Percentiles rank a stretch among this genome's conserved stretches.
Evolutionary conservation across 2,113 vertebrate genomes (phyloP).

Genomic region (Antechinus flavipes): DNA sequence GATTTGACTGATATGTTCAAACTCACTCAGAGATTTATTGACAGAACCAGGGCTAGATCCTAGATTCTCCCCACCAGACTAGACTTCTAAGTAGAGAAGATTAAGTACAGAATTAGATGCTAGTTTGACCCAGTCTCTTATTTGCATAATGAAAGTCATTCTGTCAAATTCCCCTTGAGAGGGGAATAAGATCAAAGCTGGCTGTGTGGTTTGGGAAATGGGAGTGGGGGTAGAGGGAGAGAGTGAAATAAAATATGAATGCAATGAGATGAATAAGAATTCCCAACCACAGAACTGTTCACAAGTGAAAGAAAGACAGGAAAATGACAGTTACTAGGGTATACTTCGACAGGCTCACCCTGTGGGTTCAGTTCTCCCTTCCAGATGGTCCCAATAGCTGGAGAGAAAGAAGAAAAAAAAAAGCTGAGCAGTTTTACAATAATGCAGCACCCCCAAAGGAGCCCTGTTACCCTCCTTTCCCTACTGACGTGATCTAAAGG

Average conservation of each 20-base stretch:
- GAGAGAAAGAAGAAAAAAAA: slow-evolving; percentile 23
- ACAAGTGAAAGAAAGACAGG: slow-evolving; percentile 25
- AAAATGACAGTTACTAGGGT: neutral
- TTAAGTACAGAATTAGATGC: slow-evolving; percentile 56
- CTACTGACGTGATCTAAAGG: neutral
- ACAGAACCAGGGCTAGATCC: neutral
- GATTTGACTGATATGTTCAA: neutral
- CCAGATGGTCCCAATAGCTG: slow-evolving; percentile 55
- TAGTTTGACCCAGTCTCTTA: slow-evolving; percentile 40
- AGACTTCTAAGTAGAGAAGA: slow-evolving; percentile 45
- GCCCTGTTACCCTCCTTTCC: neutral
- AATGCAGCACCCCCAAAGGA: slow-evolving; percentile 21
- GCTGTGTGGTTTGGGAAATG: slow-evolving; percentile 27
- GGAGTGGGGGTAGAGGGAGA: neutral
- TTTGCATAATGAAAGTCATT: slow-evolving; percentile 74
- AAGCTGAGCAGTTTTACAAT: neutral
- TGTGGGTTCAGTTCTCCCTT: slow-evolving; percentile 33
- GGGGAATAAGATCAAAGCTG: slow-evolving; percentile 69
- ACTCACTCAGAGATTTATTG: slow-evolving; percentile 40
- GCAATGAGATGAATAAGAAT: slow-evolving; percentile 57
- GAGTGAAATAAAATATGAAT: slow-evolving; percentile 72
- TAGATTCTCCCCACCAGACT: neutral
- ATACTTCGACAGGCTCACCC: slow-evolving; percentile 28
- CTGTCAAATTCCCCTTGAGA: slow-evolving; percentile 55
- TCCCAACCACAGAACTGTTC: slow-evolving; percentile 30